Conservation (phyloP, 2,797 vertebrate genomes). For the Cetoscarus ocellatus region DNA sequence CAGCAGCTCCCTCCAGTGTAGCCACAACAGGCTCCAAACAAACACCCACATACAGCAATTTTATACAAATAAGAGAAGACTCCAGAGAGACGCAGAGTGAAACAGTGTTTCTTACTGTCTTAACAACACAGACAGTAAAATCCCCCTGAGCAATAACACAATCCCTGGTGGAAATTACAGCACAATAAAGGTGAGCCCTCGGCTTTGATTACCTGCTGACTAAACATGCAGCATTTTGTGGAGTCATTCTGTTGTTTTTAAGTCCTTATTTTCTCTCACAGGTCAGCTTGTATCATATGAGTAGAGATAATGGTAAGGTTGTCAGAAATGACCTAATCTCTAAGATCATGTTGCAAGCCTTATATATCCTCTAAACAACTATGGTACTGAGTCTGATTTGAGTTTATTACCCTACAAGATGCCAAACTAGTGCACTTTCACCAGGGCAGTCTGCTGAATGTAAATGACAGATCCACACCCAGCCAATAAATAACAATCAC, state of each 20-base stretch:
- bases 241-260: slow-evolving; percentile 14
- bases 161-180: slow-evolving; percentile 46
- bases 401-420: slow-evolving; percentile 8
- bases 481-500: slow-evolving; percentile 13
- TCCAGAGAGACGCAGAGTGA: slow-evolving; percentile 26
- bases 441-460: slow-evolving; percentile 19
- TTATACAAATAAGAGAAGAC: slow-evolving; percentile 40
- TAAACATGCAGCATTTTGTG: slow-evolving; percentile 3
- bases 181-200: slow-evolving; percentile 17
- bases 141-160: slow-evolving; percentile 32
- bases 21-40: slow-evolving; percentile 3
- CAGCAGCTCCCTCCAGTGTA: background rate
- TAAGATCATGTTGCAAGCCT: background rate
- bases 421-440: too few relatives aligned
- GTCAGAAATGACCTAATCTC: background rate
- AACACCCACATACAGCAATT: slow-evolving; percentile 10
- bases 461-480: slow-evolving; percentile 19
- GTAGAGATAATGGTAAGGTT: slow-evolving; percentile 9
- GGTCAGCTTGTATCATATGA: slow-evolving; percentile 24
- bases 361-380: slow-evolving; percentile 4
- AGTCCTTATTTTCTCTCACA: background rate
- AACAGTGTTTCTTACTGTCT: slow-evolving; percentile 49
- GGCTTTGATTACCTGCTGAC: slow-evolving; percentile 28
- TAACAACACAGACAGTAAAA: slow-evolving; percentile 49
- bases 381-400: background rate